Evolutionary conservation across 2,888 invertebrate genomes (phyloP).

Genomic region (Drosophila koepferae): DNA sequence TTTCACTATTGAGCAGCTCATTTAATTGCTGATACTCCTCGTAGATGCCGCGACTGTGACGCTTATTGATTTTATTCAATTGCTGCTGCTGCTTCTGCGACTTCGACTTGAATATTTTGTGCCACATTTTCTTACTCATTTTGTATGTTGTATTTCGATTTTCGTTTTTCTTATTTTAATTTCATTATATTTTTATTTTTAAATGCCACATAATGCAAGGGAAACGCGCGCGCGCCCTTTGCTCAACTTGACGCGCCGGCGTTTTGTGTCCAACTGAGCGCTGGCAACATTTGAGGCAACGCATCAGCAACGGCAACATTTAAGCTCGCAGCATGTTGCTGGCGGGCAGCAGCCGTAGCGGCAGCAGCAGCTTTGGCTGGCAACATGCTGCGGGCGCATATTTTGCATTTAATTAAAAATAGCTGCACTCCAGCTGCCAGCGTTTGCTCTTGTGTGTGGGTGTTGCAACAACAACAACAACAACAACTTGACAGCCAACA

Average conservation of each 20-base stretch:
- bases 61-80: conserved; percentile 72
- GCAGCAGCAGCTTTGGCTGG: conserved; percentile 6
- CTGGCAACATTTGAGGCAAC: conserved; percentile 46
- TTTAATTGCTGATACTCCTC: conserved; percentile 82
- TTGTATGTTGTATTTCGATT: conserved; percentile 28
- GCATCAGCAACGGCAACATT: neutral
- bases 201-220: conserved; percentile 33
- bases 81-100: conserved; percentile 76
- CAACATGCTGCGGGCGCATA: conserved; percentile 64
- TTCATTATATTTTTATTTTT: conserved; percentile 45
- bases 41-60: conserved; percentile 79
- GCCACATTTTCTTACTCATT: conserved; percentile 85
- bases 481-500: conserved; percentile 48
- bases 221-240: neutral
- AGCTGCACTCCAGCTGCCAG: conserved; percentile 72
- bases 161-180: conserved; percentile 23
- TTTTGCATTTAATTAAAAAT: conserved; percentile 78
- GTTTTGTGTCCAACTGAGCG: conserved; percentile 58
- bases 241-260: conserved; percentile 65
- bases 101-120: conserved; percentile 84
- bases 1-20: conserved; percentile 64
- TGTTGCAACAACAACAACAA: conserved; percentile 48
- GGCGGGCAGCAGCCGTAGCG: conserved; percentile 1
- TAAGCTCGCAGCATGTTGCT: conserved; percentile 35
- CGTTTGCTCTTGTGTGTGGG: conserved; percentile 63